Base-by-base conservation (phyloP, 2,797 vertebrate species). In the Oceanodroma leucorhoa region DNA sequence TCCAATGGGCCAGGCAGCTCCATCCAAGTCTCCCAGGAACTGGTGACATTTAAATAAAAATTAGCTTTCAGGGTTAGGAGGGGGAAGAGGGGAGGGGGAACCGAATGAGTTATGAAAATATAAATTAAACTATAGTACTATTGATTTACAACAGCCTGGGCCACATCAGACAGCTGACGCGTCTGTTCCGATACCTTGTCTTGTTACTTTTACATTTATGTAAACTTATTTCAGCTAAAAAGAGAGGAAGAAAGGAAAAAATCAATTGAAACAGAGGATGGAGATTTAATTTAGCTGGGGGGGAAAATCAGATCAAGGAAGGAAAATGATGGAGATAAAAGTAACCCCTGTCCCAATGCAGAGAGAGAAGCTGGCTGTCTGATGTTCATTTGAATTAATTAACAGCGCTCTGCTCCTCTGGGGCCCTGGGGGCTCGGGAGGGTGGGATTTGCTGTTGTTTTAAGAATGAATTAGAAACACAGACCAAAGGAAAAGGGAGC, bases 221-320 rank as follows among this genome's bases (percentile, higher is more conserved):
- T 95, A 96, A 96, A 96, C 92, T 92, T 96, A 90, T 94, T 90
- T 96, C 78, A 70, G 84, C 81, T 87, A 82, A 96, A 97, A 96
- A 94, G 69, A 93, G 64, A 95, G 30, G 48, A 85, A 90, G 88
- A 81, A 90, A 77, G 36, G 80, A 87, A 93, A 36, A 95, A 97
- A 92, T 97, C 96, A 92, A 96, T 97, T 90, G 92, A 94, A 97
- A 96, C 26, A 78, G 89, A 96, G 88, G 96, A 95, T 14, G 1
- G 66, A 95, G 87, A 91, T 91, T 97, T 95, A 95, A 97, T 97
- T 97, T 95, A 91, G 92, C 93, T 95, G 69, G 67, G 75, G 85
- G 80, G 19, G 36, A 36, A 96, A 95, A 97, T 94, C 65, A 50
- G 36, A 97, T 97, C 95, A 97, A 95, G 90, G 76, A 91, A 89